Evolutionary conservation across 23 tunicate species (phyloP), one percentile per base, ranked within the genome.

Genomic region (Corella eumyota): DNA sequence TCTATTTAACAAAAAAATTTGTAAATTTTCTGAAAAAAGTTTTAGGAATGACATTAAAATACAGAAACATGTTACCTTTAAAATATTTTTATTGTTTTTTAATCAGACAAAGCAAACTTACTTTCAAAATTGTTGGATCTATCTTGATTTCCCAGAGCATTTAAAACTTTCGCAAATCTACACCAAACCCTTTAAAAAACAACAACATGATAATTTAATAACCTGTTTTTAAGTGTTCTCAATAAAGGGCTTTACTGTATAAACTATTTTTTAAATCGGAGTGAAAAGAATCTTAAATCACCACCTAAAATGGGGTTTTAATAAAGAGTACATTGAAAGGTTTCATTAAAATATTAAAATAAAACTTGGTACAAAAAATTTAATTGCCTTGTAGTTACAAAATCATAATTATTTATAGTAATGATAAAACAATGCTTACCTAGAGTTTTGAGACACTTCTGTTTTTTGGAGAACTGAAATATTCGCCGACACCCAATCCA

Each of bases 111-210:
- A 66, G 0, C 17, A 13, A 31, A 48, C 80, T 60, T 45, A 88
- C 96, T 56, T 61, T 79, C 81, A 70, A 73, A 72, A 31, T 88
- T 64, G 50, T 88, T 78, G 5, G 83, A 81, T 38, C 73, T 88
- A 65, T 88, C 96, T 45, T 88, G 96, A 47, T 78, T 78, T 25
- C 96, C 96, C 60, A 88, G 96, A 3, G 96, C 90, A 62, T 88
- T 88, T 17, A 88, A 61, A 25, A 88, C 72, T 37, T 73, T 67
- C 1, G 96, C 96, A 30, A 88, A 61, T 35, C 88, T 60, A 35
- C 66, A 81, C 96, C 96, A 88, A 31, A 88, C 96, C 36, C 96
- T 88, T 68, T 26, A 48, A 29, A 28, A 58, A 74, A 34, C 46
- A 21, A 37, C 38, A 63, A 7, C 26, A n/a, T 23, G 13, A 23